Conservation (phyloP, 2,888 invertebrate genomes). For the Psylliodes chrysocephalus region DNA sequence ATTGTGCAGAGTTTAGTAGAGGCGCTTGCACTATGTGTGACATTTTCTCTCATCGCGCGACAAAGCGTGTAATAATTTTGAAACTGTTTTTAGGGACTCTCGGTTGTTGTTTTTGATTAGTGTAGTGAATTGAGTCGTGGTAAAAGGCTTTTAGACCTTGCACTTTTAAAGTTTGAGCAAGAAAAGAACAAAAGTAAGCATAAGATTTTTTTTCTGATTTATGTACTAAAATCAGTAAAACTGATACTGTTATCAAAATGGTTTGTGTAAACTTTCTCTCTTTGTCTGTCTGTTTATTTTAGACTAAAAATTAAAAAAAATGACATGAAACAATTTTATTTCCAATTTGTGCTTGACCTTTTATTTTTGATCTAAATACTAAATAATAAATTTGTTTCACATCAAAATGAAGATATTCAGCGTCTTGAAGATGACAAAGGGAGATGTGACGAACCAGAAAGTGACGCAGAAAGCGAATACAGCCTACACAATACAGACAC, state of each 20-base stretch:
- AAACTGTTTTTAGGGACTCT: conserved; percentile 1
- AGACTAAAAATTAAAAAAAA: conserved; percentile 1
- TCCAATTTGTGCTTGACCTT: conserved; percentile 6
- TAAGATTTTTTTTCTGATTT: not conserved
- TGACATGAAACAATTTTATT: conserved; percentile 8
- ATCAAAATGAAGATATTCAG: conserved; percentile 4
- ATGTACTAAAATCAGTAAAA: conserved; percentile 4
- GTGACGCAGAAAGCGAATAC: conserved; percentile 10
- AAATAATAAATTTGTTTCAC: conserved; percentile 2
- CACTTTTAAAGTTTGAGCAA: not conserved
- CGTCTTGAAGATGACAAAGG: conserved; percentile 8
- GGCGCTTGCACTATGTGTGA: not conserved
- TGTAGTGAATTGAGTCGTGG: conserved; percentile 13
- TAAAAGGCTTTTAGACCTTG: conserved; percentile 9
- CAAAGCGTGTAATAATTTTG: conserved; percentile 3
- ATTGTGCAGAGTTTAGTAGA: conserved; percentile 7
- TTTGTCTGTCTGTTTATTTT: not conserved
- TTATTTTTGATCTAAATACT: conserved; percentile 5
- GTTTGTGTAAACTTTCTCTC: not conserved
- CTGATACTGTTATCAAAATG: conserved; percentile 12
- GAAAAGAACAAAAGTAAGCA: conserved; percentile 7
- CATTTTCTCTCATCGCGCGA: conserved; percentile 11
- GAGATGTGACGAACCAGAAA: conserved; percentile 9
- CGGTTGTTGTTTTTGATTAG: conserved; percentile 8
- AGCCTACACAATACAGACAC: conserved; percentile 12